phyloP scores from a whole-genome alignment of 2,888 invertebrate genomes.

The Argyresthia goedartella region DNA sequence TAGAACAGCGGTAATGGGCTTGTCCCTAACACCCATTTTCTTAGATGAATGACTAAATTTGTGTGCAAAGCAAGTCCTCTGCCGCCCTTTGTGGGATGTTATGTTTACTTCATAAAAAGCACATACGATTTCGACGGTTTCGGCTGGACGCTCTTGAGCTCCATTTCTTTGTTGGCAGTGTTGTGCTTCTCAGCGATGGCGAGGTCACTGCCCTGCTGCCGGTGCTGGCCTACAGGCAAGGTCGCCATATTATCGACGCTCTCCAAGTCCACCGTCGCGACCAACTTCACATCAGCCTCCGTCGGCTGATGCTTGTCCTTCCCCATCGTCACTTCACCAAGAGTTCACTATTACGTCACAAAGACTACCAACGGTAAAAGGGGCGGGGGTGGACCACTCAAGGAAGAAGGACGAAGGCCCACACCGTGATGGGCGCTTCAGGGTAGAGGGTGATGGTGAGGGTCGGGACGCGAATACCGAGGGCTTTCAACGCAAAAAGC shows the following conservation, averaged over 20 bases:
- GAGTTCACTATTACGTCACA: constrained; percentile 1
- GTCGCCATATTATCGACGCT: constrained; percentile 92
- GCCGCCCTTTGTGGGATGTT: too few relatives aligned
- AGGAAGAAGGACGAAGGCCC: constrained; percentile 23
- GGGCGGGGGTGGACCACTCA: constrained; percentile 20
- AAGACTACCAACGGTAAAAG: neutral
- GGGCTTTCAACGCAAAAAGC: constrained; percentile 35
- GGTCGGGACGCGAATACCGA: constrained; percentile 27
- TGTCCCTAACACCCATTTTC: too few relatives aligned
- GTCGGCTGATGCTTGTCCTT: constrained; percentile 62
- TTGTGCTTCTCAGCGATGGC: constrained; percentile 86
- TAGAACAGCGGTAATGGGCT: too few relatives aligned
- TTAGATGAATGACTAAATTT: too few relatives aligned
- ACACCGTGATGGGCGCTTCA: constrained; percentile 6
- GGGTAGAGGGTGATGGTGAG: constrained; percentile 36
- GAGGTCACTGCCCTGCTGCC: constrained; percentile 76
- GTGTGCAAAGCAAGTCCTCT: too few relatives aligned
- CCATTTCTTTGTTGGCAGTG: constrained; percentile 88
- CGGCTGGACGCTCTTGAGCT: constrained; percentile 86
- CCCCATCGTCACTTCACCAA: constrained; percentile 40
- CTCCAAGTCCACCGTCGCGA: constrained; percentile 90
- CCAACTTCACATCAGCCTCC: constrained; percentile 83
- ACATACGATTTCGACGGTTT: constrained; percentile 87
- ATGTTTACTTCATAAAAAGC: neutral
- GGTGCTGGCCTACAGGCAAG: constrained; percentile 84